These are phyloP conservation scores for Chlamydotis undulata DNA, from an alignment of 2,113 vertebrate species.

Conservation along the genomic window DNA sequence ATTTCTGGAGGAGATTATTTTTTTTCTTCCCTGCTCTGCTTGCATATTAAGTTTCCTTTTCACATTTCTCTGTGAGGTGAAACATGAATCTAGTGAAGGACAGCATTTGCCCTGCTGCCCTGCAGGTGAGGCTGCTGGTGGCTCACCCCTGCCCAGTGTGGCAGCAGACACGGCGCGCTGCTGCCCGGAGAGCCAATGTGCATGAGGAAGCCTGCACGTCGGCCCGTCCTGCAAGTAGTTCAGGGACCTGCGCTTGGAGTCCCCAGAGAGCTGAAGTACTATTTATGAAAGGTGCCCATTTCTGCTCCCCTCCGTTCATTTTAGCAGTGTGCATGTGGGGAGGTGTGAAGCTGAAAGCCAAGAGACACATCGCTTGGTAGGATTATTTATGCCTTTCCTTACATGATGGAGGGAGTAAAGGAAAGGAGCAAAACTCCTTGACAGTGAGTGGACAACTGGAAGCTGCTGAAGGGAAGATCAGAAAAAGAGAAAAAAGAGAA, in stretches of 20 bases:
- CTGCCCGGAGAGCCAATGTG: rapidly evolving
- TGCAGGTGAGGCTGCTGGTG: too few species aligned
- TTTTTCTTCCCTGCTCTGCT: not conserved
- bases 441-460: not conserved
- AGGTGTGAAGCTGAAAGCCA: not conserved
- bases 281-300: not conserved
- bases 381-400: not conserved
- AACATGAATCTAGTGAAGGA: rapidly evolving
- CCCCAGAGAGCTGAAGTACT: rapidly evolving
- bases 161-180: rapidly evolving
- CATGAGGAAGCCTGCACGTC: not conserved
- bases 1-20: not conserved
- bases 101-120: not conserved
- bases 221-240: not conserved
- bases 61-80: not conserved
- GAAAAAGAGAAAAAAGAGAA: not conserved
- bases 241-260: rapidly evolving
- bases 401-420: not conserved
- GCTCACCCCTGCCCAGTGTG: rapidly evolving
- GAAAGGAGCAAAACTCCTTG: not conserved
- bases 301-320: not conserved
- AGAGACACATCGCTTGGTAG: not conserved
- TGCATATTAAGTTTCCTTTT: not conserved
- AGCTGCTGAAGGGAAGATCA: not conserved
- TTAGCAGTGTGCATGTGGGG: rapidly evolving